phyloP scores from a whole-genome alignment of 2,888 invertebrate genomes.

The Dynastes maya region DNA sequence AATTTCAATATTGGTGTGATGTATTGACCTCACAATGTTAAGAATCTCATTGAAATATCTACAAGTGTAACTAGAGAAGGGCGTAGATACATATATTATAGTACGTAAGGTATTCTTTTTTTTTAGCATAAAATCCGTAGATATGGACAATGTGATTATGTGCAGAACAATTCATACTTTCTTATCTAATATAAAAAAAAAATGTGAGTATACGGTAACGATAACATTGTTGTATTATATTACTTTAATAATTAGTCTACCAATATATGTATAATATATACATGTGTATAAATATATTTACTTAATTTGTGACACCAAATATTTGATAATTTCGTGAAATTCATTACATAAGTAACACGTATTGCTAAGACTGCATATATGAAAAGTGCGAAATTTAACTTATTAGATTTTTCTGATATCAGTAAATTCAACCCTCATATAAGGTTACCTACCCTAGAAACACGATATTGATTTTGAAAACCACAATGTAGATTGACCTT shows the following conservation, averaged over 20 bases:
- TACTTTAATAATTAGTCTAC: background rate
- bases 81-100: too few species aligned
- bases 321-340: too few species aligned
- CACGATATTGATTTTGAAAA: slow-evolving; percentile 46
- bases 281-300: background rate
- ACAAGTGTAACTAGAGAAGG: too few species aligned
- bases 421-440: slow-evolving; percentile 20
- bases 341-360: too few species aligned
- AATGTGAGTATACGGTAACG: background rate
- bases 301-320: too few species aligned
- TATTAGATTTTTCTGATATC: background rate
- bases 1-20: background rate
- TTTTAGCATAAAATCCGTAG: too few species aligned
- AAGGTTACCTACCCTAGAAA: slow-evolving; percentile 42
- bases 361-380: background rate
- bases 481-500: slow-evolving; percentile 40
- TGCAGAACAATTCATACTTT: background rate
- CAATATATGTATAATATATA: background rate
- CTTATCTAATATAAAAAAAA: slow-evolving; percentile 2
- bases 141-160: too few species aligned
- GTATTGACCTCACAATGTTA: background rate
- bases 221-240: background rate
- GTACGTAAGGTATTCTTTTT: too few species aligned
- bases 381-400: background rate
- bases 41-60: background rate